Evolutionary conservation across 2,888 invertebrate species (phyloP), one percentile per base, ranked within the genome.

Genomic region (Hydrotaea cyrtoneurina): DNA sequence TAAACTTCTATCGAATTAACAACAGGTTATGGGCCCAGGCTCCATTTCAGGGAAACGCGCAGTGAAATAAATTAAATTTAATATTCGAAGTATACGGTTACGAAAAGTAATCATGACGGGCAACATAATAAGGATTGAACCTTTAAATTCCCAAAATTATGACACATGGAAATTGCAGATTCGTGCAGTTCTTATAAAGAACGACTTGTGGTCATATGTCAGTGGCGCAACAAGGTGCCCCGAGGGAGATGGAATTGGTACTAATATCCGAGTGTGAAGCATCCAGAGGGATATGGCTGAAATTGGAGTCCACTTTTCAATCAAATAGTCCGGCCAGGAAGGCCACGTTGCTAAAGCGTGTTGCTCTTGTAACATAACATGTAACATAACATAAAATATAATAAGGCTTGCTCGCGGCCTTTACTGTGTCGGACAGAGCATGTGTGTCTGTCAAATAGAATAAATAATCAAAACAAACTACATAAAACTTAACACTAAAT

Each of bases 281-380:
- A 11, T 21, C 57, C 10, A 46, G 23, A 57, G 23, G 23, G 11
- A 23, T 57, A 19, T 57, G 57, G 57, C 3, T 21, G 2, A 57
- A 23, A 23, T 57, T 57, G 13, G 10, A 57, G 26, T 23, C 21
- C 11, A 57, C 57, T 2, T 57, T 23, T 23, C 57, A 57, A 21
- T 57, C 57, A 19, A 57, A 57, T 11, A 11, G 57, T 5, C 57
- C 57, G n/a, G 57, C 57, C 11, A 23, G 23, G 19, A 57, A 57
- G 26, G 57, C 57, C 5, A 57, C 26, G 11, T 57, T 57, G 23
- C 57, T 57, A 11, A 57, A 57, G 19, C 87, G 89, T 59, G 82
- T 92, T 3, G 88, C 88, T 3, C 79, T 91, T 2, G 88, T 88
- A 4, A n/a, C n/a, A n/a, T n/a, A n/a, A n/a, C n/a, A n/a, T n/a